Conservation (phyloP, 2,888 invertebrate species). For the Podotricha telesiphe region DNA sequence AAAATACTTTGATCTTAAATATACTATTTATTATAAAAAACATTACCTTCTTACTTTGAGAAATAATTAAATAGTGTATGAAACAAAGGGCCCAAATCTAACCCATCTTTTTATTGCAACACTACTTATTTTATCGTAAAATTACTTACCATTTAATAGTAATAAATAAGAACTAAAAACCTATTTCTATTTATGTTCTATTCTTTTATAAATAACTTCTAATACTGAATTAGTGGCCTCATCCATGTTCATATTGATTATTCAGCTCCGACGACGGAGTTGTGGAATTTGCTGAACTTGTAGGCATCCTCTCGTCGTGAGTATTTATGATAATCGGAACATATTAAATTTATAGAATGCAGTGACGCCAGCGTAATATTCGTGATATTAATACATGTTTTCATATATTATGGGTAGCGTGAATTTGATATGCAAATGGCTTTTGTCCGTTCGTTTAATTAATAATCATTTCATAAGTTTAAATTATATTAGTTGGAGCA, state of each 20-base stretch:
- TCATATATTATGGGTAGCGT: neutral
- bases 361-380: constrained; percentile 24
- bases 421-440: constrained; percentile 16
- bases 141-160: too few relatives aligned
- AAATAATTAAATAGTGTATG: too few relatives aligned
- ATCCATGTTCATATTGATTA: constrained; percentile 17
- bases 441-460: constrained; percentile 9
- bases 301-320: constrained; percentile 25
- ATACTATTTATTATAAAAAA: too few relatives aligned
- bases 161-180: too few relatives aligned
- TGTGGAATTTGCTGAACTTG: constrained; percentile 27
- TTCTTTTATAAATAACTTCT: neutral
- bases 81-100: too few relatives aligned
- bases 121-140: too few relatives aligned
- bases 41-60: too few relatives aligned
- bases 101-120: too few relatives aligned
- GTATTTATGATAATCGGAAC: constrained; percentile 29
- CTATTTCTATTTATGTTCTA: neutral
- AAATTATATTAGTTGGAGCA: neutral
- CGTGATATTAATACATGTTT: constrained; percentile 21
- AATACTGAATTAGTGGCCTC: neutral
- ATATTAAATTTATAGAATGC: constrained; percentile 30
- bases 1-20: too few relatives aligned
- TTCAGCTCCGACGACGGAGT: constrained; percentile 15
- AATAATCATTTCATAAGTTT: neutral